A percentile compares a stretch with the other conserved stretches of the same genome.
phyloP scores from a whole-genome alignment of 2,797 vertebrate species.

The Moxostoma hubbsi region DNA sequence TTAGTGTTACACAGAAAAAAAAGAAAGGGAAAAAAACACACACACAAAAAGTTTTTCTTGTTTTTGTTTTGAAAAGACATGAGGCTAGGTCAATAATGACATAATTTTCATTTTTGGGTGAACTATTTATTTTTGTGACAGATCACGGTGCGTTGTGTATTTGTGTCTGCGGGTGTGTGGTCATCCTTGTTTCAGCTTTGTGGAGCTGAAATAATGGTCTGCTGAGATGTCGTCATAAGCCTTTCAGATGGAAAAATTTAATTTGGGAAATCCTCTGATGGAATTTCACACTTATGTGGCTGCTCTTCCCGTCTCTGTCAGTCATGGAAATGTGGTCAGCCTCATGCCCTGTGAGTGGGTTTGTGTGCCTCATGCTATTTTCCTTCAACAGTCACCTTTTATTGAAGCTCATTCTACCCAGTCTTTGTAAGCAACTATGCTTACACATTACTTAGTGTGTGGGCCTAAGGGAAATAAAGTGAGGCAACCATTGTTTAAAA shows the following conservation, averaged over 20 bases:
- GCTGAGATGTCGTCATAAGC: conserved; percentile 65
- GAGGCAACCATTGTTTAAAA: conserved; percentile 1
- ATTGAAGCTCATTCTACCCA: conserved; percentile 4
- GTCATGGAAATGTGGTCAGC: neutral
- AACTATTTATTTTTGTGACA: too few relatives aligned
- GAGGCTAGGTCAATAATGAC: too few relatives aligned
- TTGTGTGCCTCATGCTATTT: neutral
- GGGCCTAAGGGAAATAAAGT: conserved; percentile 33
- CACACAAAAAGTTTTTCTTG: too few relatives aligned
- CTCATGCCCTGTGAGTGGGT: neutral
- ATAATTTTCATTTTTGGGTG: too few relatives aligned
- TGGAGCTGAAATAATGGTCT: conserved; percentile 16
- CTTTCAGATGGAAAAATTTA: conserved; percentile 73
- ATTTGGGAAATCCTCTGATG: conserved; percentile 64
- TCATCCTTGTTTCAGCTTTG: neutral
- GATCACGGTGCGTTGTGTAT: neutral
- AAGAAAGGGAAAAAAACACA: too few relatives aligned
- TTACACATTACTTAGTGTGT: conserved; percentile 1
- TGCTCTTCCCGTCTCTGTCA: conserved; percentile 9
- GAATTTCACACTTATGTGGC: conserved; percentile 64
- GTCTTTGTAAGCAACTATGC: too few relatives aligned
- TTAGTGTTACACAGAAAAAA: too few relatives aligned
- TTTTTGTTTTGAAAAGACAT: too few relatives aligned
- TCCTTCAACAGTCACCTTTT: neutral
- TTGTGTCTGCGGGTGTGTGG: neutral